Base-by-base conservation (phyloP, 2,797 vertebrate genomes). In the Syncerus caffer region DNA sequence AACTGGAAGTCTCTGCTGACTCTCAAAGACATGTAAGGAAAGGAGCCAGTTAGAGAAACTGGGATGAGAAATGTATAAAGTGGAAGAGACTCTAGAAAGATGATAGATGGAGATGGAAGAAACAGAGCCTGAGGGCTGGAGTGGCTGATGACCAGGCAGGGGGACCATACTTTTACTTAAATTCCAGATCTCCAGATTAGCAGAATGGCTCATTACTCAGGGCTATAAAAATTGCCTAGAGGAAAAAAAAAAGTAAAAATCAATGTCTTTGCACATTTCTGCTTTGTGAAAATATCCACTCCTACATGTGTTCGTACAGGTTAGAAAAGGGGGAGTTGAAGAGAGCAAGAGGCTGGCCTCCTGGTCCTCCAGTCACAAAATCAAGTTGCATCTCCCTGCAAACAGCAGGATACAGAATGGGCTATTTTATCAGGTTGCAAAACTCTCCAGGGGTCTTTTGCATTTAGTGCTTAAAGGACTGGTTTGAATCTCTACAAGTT, bases 201-300 rank as follows among this genome's bases (percentile, higher is more conserved):
- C 21, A 74, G 62, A 92, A 53, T 55, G 47, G 74, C 25, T 23
- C 47, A n/a, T 82, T 92, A 58, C 31, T 27, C 96, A 71, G 10
- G n/a, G 80, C 51, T 67, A 38, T 53, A 93, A 51, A 53, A 90
- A 67, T 62, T 86, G 34, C 85, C 27, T 92, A 89, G 31, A 45
- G 25, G 34, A 42, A 4, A 83, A 5, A 5, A 60, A 57, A 58
- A 88, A 89, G 16, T 87, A 93, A 64, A 64, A 67, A 90, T 71
- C 47, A 91, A 27, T 45, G 74, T 60, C 76, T 92, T 89, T 92
- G 34, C 55, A 82, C 82, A 96, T 92, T 90, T 96, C 82, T 95
- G 71, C 47, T 94, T 89, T 83, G 67, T 58, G 27, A 95, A 92
- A 90, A 93, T 84, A 96, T 27, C 96, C 27, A 67, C 51, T 94